Evolutionary conservation across 2,888 invertebrate species (phyloP).

Genomic region (Thyatira batis): DNA sequence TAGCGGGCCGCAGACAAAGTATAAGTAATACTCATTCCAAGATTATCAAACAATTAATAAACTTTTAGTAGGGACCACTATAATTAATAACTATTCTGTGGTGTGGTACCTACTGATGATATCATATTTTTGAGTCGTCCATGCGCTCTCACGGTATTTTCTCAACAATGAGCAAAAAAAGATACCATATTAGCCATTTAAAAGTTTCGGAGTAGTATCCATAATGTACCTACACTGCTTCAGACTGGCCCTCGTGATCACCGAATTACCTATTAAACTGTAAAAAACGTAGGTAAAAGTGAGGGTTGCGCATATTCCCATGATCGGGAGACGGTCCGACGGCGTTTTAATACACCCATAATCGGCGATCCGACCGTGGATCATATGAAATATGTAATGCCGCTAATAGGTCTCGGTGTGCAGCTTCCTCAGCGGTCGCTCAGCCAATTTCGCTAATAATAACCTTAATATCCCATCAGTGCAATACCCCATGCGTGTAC

Average conservation of each 20-base stretch:
- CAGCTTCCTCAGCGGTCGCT: conserved; percentile 81
- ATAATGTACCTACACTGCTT: conserved; percentile 56
- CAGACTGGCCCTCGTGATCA: conserved; percentile 51
- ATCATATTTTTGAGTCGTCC: conserved; percentile 8
- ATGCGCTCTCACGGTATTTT: conserved; percentile 48
- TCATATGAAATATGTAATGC: conserved; percentile 79
- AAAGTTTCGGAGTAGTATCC: conserved; percentile 55
- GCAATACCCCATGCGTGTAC: conserved; percentile 72
- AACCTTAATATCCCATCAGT: conserved; percentile 78
- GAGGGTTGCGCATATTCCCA: conserved; percentile 71
- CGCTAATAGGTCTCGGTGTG: conserved; percentile 76
- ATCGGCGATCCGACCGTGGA: conserved; percentile 72
- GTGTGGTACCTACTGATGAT: neutral
- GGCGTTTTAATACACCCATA: conserved; percentile 77
- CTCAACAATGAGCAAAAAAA: conserved; percentile 38
- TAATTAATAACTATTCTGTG: too few species aligned
- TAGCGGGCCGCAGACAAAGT: too few species aligned
- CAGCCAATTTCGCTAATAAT: conserved; percentile 77
- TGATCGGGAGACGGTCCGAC: conserved; percentile 69
- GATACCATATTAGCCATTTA: conserved; percentile 46
- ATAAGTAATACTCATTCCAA: too few species aligned
- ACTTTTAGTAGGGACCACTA: too few species aligned
- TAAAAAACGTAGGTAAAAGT: conserved; percentile 75
- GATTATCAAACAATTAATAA: too few species aligned
- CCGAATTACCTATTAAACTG: conserved; percentile 77